These are phyloP conservation scores for Spialia ferax DNA, from an alignment of 2,888 invertebrate genomes.

Conservation along the genomic window DNA sequence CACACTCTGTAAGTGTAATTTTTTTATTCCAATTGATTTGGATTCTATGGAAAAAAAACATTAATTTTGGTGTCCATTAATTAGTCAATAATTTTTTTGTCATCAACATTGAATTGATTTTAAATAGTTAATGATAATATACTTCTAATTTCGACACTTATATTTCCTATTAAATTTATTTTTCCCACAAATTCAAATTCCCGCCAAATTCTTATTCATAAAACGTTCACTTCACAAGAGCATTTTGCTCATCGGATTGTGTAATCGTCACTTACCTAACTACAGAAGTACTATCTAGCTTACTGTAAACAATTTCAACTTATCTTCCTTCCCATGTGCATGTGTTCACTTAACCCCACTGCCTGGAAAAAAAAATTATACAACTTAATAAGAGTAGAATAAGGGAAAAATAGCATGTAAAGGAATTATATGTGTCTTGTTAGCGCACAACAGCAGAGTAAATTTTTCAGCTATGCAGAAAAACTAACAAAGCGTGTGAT, in stretches of 20 bases:
- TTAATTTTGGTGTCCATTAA: background rate
- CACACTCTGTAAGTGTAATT: background rate
- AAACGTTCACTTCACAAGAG: background rate
- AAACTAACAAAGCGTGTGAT: too few relatives aligned
- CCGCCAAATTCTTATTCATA: background rate
- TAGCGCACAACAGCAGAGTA: too few relatives aligned
- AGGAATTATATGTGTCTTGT: too few relatives aligned
- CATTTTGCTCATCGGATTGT: background rate
- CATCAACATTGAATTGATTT: too few relatives aligned
- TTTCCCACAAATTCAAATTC: background rate
- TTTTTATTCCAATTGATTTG: background rate
- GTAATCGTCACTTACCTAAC: conserved; percentile 21
- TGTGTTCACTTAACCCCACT: background rate
- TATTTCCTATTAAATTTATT: background rate
- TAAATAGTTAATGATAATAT: background rate
- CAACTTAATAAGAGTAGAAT: too few relatives aligned
- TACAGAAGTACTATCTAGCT: conserved; percentile 46
- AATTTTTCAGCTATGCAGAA: too few relatives aligned
- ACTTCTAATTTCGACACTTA: background rate
- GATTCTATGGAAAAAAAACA: background rate
- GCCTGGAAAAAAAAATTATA: background rate
- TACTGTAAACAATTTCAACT: conserved; percentile 48
- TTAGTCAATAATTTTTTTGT: background rate
- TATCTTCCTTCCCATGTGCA: conserved; percentile 10
- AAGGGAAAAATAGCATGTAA: too few relatives aligned